phyloP scores from a whole-genome alignment of 2,113 vertebrate genomes.

The Phyllopteryx taeniolatus region DNA sequence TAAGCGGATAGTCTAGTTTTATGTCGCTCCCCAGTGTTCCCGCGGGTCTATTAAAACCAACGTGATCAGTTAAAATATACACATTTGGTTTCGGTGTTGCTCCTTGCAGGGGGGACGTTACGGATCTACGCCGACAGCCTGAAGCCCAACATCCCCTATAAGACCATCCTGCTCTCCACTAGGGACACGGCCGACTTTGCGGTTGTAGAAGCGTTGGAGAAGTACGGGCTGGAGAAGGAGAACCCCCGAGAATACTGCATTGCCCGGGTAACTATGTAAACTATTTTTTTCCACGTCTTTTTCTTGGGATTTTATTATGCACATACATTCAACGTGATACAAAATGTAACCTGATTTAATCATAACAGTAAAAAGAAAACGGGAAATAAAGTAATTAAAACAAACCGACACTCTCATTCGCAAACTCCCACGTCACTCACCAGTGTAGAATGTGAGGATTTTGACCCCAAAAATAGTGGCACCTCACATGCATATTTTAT shows the following conservation, averaged over 20 bases:
- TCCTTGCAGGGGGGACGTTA: constrained; percentile 85
- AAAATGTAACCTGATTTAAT: too few species aligned
- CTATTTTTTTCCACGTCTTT: not conserved
- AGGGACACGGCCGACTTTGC: constrained; percentile 92
- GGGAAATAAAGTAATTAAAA: too few species aligned
- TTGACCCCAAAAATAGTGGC: too few species aligned
- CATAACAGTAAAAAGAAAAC: too few species aligned
- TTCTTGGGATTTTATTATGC: not conserved
- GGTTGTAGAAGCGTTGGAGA: constrained; percentile 93
- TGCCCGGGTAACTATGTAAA: constrained; percentile 75
- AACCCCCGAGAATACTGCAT: constrained; percentile 95
- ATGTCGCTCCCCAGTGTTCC: not conserved
- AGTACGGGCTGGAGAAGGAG: constrained; percentile 95
- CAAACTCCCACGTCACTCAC: too few species aligned
- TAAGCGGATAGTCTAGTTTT: not conserved
- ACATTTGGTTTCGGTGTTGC: not conserved
- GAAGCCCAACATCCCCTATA: constrained; percentile 96
- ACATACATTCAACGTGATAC: too few species aligned
- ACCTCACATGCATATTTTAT: too few species aligned
- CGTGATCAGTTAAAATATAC: not conserved
- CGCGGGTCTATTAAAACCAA: not conserved
- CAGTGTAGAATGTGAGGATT: too few species aligned
- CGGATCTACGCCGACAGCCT: constrained; percentile 96
- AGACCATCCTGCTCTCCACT: constrained; percentile 95
- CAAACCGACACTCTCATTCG: too few species aligned